phyloP scores from a whole-genome alignment of 2,797 vertebrate species.

The Melanotaenia nigrans region DNA sequence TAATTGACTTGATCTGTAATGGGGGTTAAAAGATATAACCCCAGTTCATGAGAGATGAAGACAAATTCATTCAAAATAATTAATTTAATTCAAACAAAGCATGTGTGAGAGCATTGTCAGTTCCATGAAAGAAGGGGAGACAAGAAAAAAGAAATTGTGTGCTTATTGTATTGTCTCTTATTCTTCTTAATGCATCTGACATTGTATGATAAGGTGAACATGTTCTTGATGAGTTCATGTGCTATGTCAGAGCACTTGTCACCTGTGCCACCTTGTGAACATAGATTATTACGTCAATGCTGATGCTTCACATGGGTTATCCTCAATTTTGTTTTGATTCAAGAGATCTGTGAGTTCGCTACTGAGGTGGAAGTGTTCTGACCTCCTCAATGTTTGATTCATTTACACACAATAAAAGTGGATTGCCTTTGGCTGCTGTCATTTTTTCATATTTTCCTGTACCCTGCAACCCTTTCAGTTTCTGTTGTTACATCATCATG shows the following conservation, averaged over 20 bases:
- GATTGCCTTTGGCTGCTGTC: conserved; percentile 51
- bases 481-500: conserved; percentile 47
- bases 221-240: conserved; percentile 70
- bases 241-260: conserved; percentile 73
- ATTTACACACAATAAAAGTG: conserved; percentile 74
- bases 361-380: conserved; percentile 64
- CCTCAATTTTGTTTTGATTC: conserved; percentile 72
- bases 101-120: conserved; percentile 44
- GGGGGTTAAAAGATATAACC: conserved; percentile 67
- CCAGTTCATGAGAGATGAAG: conserved; percentile 59
- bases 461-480: conserved; percentile 38
- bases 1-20: conserved; percentile 63
- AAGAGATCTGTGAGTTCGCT: conserved; percentile 66
- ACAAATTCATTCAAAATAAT: conserved; percentile 63
- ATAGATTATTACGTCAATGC: conserved; percentile 76
- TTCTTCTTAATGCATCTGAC: conserved; percentile 65
- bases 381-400: conserved; percentile 69
- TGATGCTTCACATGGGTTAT: conserved; percentile 66
- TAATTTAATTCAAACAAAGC: conserved; percentile 59
- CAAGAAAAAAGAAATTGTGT: conserved; percentile 29
- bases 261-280: conserved; percentile 69
- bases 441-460: conserved; percentile 51
- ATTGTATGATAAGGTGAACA: conserved; percentile 67
- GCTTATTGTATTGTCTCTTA: conserved; percentile 38
- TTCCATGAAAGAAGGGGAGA: conserved; percentile 17